Conservation (phyloP, 2,888 invertebrate genomes). For the Siphlonurus alternatus region DNA sequence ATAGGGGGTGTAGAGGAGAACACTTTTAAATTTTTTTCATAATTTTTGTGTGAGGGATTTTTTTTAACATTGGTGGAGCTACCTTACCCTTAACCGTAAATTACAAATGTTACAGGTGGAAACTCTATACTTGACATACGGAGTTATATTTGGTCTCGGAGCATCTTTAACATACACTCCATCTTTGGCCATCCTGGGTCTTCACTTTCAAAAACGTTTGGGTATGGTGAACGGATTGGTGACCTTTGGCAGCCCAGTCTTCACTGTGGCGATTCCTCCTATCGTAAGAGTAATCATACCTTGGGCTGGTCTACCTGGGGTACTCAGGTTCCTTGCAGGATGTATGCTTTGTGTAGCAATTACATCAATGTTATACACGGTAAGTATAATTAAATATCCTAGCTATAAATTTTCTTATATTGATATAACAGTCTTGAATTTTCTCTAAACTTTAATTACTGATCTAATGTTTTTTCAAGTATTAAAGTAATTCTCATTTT, state of each 20-base stretch:
- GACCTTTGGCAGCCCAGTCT: conserved; percentile 76
- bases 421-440: no score
- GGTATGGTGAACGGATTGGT: conserved; percentile 83
- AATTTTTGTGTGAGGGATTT: no score
- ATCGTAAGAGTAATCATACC: conserved; percentile 41
- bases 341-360: conserved; percentile 51
- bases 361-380: conserved; percentile 11
- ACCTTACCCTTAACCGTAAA: no score
- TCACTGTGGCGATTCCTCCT: conserved; percentile 64
- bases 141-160: conserved; percentile 39
- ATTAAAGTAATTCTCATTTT: no score
- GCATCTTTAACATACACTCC: conserved; percentile 84
- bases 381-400: no score
- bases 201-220: conserved; percentile 73
- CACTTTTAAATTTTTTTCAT: no score
- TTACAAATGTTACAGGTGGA: no score
- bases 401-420: no score
- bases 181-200: conserved; percentile 78
- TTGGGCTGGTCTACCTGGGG: conserved; percentile 39
- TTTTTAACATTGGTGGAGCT: no score
- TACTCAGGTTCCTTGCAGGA: conserved; percentile 45
- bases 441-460: no score
- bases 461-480: no score
- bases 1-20: no score
- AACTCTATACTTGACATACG: conserved; percentile 70